Base-by-base conservation (phyloP, 2,888 invertebrate genomes). In the Clitarchus hookeri region DNA sequence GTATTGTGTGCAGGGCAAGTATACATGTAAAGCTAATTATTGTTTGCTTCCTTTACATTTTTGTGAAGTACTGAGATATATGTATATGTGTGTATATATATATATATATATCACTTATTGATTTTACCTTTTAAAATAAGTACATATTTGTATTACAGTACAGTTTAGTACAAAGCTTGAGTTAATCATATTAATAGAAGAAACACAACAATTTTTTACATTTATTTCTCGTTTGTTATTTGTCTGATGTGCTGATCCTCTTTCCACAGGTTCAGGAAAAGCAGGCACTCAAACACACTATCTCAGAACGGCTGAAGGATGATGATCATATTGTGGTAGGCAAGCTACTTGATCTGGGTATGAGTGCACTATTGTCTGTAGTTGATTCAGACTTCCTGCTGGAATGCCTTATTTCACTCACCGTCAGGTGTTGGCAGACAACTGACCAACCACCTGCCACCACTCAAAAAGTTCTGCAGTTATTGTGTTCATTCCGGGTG, bases 301-400 rank as follows among this genome's bases (percentile, higher is more conserved):
- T 97, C 11, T 89, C 94, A 4, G 94, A 94, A 88, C 93, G 96
- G 87, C 93, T 97, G 4, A 92, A 92, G 84, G 97, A 97, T 91
- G 95, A 96, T 25, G 93, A 94, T 88, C 91, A 93, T 0, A 91
- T 92, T 84, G 95, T 97, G 0, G 94, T 96, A 0, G 89, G 90
- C 27, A 93, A 94, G 78, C 85, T 92, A 6, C 84, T 92, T 6
- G 89, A 89, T 0, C 91, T 92, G 36, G 91, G 95, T 48, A 2
- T 82, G 82, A 27, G 36, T 8, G 36, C 27, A 6, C 44, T 82
- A 26, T 89, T 91, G 54, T 91, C 93, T 83, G 89, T 94, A 25
- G 89, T 95, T 19, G 92, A 92, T 84, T 91, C 91, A 86, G 89
- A 90, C 6, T 90, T 92, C 86, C 90, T 95, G 27, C 92, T 93